Percentiles rank a stretch among this genome's conserved stretches.
phyloP scores from a whole-genome alignment of 2,888 invertebrate genomes.

The Entomobrya proxima region DNA sequence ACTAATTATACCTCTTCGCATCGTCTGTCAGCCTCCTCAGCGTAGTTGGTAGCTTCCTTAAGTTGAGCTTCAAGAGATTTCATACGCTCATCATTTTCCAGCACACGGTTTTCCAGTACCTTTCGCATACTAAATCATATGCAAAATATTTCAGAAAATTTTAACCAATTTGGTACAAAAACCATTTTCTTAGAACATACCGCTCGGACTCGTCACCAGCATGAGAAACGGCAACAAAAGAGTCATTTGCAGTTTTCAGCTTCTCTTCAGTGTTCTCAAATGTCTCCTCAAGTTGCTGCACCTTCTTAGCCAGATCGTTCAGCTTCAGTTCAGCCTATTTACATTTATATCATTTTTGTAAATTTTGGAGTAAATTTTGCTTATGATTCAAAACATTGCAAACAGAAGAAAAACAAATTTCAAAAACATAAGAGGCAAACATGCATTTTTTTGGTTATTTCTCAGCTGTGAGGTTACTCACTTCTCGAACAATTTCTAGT shows the following conservation, averaged over 20 bases:
- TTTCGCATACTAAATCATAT: slow-evolving; percentile 83
- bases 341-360: too few species aligned
- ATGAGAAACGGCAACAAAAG: slow-evolving; percentile 82
- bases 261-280: slow-evolving; percentile 81
- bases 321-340: neutral
- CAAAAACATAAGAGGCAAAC: too few species aligned
- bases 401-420: too few species aligned
- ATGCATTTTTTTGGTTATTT: too few species aligned
- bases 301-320: slow-evolving; percentile 76
- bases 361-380: too few species aligned
- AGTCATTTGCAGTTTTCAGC: slow-evolving; percentile 79
- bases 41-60: slow-evolving; percentile 81
- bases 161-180: too few species aligned
- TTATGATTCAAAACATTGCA: too few species aligned
- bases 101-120: slow-evolving; percentile 82
- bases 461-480: too few species aligned
- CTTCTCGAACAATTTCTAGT: too few species aligned
- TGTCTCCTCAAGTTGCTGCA: slow-evolving; percentile 82
- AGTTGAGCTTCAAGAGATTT: slow-evolving; percentile 80
- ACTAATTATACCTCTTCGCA: slow-evolving; percentile 81
- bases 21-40: slow-evolving; percentile 82
- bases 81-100: slow-evolving; percentile 82
- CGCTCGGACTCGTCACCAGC: slow-evolving; percentile 82
- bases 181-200: too few species aligned
- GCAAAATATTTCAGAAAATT: too few species aligned